Conservation (phyloP, 1,140 invertebrate species). For the Eurosta solidaginis region DNA sequence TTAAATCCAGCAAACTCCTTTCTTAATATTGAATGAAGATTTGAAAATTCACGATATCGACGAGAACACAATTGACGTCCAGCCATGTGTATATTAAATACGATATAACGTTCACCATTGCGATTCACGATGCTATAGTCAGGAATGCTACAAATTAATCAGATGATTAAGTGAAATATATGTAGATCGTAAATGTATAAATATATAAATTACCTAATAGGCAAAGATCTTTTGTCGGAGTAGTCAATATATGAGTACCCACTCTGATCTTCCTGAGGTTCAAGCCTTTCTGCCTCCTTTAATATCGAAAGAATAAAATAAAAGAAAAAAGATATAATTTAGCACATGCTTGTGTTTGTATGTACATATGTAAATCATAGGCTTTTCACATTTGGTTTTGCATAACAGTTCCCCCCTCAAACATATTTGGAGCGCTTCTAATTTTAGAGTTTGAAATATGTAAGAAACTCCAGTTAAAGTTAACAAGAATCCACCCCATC, state of each 20-base stretch:
- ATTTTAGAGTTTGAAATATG: too few relatives aligned
- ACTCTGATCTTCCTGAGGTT: conserved; percentile 85
- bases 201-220: conserved; percentile 66
- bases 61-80: conserved; percentile 95
- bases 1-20: conserved; percentile 97
- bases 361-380: neutral
- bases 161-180: neutral
- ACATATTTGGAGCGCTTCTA: too few relatives aligned
- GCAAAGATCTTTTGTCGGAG: conserved; percentile 95
- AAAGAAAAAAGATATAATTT: neutral
- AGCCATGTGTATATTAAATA: conserved; percentile 99
- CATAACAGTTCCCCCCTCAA: too few relatives aligned
- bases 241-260: conserved; percentile 95
- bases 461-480: too few relatives aligned
- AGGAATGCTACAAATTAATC: conserved; percentile 75
- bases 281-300: conserved; percentile 81
- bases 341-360: neutral
- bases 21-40: conserved; percentile 86
- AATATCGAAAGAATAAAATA: conserved; percentile 39
- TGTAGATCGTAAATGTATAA: neutral
- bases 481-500: too few relatives aligned
- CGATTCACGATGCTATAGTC: conserved; percentile 83
- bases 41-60: conserved; percentile 93
- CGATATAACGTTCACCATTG: conserved; percentile 89
- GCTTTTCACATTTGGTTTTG: too few relatives aligned